A percentile compares a stretch with the other conserved stretches of the same genome.
phyloP scores from a whole-genome alignment of 2,888 invertebrate species.

The Idaea dimidiata region DNA sequence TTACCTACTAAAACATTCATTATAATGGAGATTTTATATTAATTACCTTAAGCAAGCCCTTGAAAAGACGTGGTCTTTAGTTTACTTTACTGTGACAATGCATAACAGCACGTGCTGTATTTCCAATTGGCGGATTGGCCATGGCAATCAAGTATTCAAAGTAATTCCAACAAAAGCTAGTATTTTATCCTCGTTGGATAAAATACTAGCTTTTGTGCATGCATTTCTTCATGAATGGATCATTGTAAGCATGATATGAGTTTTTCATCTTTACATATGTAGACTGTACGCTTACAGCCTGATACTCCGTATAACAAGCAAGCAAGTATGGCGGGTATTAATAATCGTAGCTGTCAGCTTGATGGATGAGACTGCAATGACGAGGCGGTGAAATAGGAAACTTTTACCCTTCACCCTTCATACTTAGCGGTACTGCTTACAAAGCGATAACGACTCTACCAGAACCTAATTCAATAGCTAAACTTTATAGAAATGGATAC shows the following conservation, averaged over 20 bases:
- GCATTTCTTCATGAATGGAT: constrained; percentile 16
- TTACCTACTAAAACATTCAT: constrained; percentile 31
- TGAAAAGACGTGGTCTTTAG: neutral
- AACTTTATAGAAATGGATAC: constrained; percentile 8
- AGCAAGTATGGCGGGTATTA: constrained; percentile 50
- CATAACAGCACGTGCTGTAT: neutral
- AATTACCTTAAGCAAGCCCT: neutral
- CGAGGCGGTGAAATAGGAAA: constrained; percentile 53
- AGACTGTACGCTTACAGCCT: constrained; percentile 31
- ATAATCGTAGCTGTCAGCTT: constrained; percentile 67
- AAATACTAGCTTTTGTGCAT: neutral
- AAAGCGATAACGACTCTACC: neutral
- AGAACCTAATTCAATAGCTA: constrained; percentile 2
- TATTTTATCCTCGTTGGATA: too few relatives aligned
- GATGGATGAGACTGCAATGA: constrained; percentile 69
- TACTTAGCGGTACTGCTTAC: constrained; percentile 5
- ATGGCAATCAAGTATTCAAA: neutral
- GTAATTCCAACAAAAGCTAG: neutral
- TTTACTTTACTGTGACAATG: neutral
- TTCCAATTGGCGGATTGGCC: neutral
- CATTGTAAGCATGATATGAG: constrained; percentile 24
- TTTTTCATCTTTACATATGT: constrained; percentile 37
- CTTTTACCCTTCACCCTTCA: constrained; percentile 37
- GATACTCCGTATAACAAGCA: constrained; percentile 43
- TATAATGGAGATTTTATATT: constrained; percentile 6